phyloP scores from a whole-genome alignment of 2,113 vertebrate species.

The Romanogobio albipinnatus region DNA sequence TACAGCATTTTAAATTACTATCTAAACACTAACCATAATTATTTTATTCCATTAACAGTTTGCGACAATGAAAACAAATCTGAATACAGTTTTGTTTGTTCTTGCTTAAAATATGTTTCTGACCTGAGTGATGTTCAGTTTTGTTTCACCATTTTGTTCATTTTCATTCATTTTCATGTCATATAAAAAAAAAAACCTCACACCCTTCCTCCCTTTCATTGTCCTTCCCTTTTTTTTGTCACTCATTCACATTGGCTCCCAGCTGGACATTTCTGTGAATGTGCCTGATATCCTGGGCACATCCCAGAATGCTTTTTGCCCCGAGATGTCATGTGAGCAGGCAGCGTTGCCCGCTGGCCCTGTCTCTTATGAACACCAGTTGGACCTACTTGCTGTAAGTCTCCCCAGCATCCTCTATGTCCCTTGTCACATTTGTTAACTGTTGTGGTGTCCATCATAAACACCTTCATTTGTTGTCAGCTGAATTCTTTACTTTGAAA shows the following conservation, averaged over 20 bases:
- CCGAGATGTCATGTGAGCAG: slow-evolving; percentile 62
- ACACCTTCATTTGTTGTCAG: not conserved
- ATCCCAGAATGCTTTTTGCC: slow-evolving; percentile 70
- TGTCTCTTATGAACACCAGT: slow-evolving; percentile 71
- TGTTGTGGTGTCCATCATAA: not conserved
- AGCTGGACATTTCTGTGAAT: slow-evolving; percentile 88
- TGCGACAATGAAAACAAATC: no score
- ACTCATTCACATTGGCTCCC: slow-evolving; percentile 36
- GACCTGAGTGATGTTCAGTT: not conserved
- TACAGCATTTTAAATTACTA: no score
- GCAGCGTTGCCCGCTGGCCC: slow-evolving; percentile 60
- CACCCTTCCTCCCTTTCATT: slow-evolving; percentile 45
- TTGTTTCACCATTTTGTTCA: slow-evolving; percentile 16
- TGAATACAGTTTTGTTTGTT: no score
- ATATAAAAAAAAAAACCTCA: slow-evolving; percentile 59
- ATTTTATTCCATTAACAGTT: no score
- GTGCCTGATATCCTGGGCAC: slow-evolving; percentile 76
- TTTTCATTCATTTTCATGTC: slow-evolving; percentile 58
- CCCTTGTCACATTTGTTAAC: not conserved
- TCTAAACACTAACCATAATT: no score
- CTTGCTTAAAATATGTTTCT: not conserved
- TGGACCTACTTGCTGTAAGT: slow-evolving; percentile 80
- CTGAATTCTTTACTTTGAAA: not conserved
- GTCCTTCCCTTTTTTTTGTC: slow-evolving; percentile 15
- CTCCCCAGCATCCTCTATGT: not conserved